A percentile compares a stretch with the other conserved stretches of the same genome.
Evolutionary conservation across 2,113 vertebrate genomes (phyloP).

Genomic region (Poeciliopsis retropinna): DNA sequence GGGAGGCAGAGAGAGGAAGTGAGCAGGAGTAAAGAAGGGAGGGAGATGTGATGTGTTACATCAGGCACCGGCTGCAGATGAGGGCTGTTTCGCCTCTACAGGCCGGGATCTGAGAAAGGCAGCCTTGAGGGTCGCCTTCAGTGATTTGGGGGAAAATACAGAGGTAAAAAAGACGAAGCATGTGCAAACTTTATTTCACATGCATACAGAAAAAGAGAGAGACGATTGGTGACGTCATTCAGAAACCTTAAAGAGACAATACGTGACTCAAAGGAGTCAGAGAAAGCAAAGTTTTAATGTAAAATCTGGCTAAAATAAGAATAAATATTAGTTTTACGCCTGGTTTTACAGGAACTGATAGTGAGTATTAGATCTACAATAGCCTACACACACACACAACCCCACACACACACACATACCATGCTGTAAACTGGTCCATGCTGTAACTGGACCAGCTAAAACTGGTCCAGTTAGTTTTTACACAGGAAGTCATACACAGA

Average conservation of each 20-base stretch:
- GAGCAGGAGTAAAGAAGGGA: constrained; percentile 36
- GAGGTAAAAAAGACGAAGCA: not conserved
- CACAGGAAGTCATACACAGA: not conserved
- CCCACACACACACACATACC: not conserved
- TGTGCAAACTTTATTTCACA: constrained; percentile 3
- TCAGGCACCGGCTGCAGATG: constrained; percentile 27
- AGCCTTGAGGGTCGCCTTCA: not conserved
- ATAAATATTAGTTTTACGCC: not conserved
- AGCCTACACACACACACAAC: not conserved
- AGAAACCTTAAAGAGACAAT: constrained; percentile 36
- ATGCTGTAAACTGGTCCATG: no score
- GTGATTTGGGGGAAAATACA: not conserved
- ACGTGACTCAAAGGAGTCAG: not conserved
- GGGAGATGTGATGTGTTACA: constrained; percentile 46
- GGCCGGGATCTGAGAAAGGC: constrained; percentile 2
- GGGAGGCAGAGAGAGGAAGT: constrained; percentile 43
- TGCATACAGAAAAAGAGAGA: constrained; percentile 2
- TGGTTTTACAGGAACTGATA: not conserved
- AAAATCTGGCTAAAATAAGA: not conserved
- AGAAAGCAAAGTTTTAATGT: not conserved
- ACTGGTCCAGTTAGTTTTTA: constrained; percentile 30
- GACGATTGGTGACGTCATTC: constrained; percentile 40
- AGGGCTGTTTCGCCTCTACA: constrained; percentile 20
- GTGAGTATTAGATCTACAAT: constrained; percentile 12
- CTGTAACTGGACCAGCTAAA: not conserved